Evolutionary conservation across 2,888 invertebrate genomes (phyloP), one percentile per base, ranked within the genome.

Genomic region (Drosophila nigricruria): DNA sequence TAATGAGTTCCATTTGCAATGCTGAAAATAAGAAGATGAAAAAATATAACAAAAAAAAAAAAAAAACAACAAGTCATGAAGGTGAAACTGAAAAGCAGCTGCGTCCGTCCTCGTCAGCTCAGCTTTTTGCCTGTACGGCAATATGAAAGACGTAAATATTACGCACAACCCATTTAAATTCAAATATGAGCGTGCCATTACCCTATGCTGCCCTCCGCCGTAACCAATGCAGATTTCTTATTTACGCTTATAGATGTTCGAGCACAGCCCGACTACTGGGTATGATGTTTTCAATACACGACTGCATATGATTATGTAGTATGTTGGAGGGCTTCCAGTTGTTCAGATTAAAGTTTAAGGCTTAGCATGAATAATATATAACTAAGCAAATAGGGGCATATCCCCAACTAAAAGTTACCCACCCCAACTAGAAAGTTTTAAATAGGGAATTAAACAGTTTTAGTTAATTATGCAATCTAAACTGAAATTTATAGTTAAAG

Each of bases 201-300:
- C 38, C 38, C 30, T 14, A 18, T 52, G 3, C n/a, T 62, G 62
- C 57, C 60, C 77, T 72, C 60, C 77, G 77, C 65, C 77, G 66
- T 77, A 69, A 61, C 72, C 77, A 69, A 73, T 77, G 81, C 80
- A 76, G 80, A 80, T 82, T 76, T 82, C 68, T 62, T 71, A 82
- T 79, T 82, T 66, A 64, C 79, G 71, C 75, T 79, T 75, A 65
- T 80, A 64, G 61, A 77, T 80, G 80, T 80, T 69, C 66, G 8
- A 79, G 77, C 79, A 69, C 82, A 14, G 25, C n/a, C 57, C 20
- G 54, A 6, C 8, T 59, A n/a, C n/a, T n/a, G 14, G 5, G 10
- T 25, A 23, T 18, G 18, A 38, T 18, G 54, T 14, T 40, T 40
- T 20, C 40, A 20, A 25, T 18, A 5, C 25, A 25, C 14, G 25